Evolutionary conservation across 2,888 invertebrate genomes (phyloP), one percentile per base, ranked within the genome.

Genomic region (Sialis fuliginosa): DNA sequence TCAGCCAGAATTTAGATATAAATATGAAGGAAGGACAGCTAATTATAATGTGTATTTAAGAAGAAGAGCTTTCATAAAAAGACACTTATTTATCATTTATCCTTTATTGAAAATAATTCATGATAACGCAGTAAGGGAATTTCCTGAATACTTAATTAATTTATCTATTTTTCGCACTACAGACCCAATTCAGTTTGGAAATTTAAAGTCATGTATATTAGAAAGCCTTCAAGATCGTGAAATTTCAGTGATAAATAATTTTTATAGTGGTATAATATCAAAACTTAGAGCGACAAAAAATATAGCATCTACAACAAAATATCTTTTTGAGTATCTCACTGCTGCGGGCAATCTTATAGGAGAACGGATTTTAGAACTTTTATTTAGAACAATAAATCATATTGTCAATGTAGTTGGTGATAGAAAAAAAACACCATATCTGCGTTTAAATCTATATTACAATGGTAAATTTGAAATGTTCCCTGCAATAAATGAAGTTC

Each of bases 371-470:
- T 75, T 79, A 54, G 74, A 77, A 54, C 57, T 79, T 33, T 78
- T 84, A 68, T 72, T 77, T 44, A 67, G 72, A 46, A 81, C 83
- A 6, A 74, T 85, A 42, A 66, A 75, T 40, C 70, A 75, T 51
- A 63, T 85, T 6, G 69, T 79, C 48, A 65, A 72, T 1, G 62
- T 70, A 6, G 68, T 80, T 7, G 64, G 67, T 47, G 62, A 70
- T 52, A 64, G 70, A 2, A 64, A 70, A 5, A 61, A 63, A 39
- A 72, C 79, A 44, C 81, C 83, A 1, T 72, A 75, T 55, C 61
- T 86, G 42, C 71, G 73, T 50, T 57, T 86, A 39, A 65, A 68
- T 41, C 62, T 79, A 22, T 62, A 68, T 54, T 76, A 74, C 58
- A 64, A 71, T 40, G 65, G 67, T 30, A 69, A 70, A 49, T 69